Evolutionary conservation across 1,140 invertebrate genomes (phyloP).

Genomic region (Trachelipus rathkii): DNA sequence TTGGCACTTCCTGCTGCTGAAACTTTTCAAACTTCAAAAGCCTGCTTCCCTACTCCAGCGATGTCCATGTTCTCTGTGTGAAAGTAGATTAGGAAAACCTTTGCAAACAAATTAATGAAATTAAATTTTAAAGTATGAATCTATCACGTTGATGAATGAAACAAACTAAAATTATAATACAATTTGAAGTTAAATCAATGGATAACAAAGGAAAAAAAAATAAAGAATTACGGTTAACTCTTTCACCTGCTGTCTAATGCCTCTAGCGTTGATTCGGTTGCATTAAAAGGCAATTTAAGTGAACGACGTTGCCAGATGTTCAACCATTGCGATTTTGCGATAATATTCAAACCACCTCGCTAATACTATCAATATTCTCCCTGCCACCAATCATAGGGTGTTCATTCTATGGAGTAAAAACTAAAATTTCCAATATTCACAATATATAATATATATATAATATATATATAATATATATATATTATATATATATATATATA

Average conservation of each 20-base stretch:
- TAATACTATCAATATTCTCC: slow-evolving; percentile 87
- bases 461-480: slow-evolving; percentile 25
- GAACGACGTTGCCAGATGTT: slow-evolving; percentile 94
- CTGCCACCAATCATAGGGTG: slow-evolving; percentile 92
- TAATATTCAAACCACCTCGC: slow-evolving; percentile 94
- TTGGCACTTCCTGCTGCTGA: slow-evolving; percentile 93
- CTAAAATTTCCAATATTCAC: too few species aligned
- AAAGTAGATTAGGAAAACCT: too few species aligned
- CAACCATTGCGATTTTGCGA: slow-evolving; percentile 89
- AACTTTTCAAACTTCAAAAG: slow-evolving; percentile 98
- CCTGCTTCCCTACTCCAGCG: slow-evolving; percentile 68
- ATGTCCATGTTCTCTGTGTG: neutral
- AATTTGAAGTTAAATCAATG: too few species aligned
- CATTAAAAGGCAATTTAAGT: slow-evolving; percentile 93
- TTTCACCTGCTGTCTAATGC: slow-evolving; percentile 83
- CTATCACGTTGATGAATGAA: too few species aligned
- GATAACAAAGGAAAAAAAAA: too few species aligned
- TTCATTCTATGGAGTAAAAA: slow-evolving; percentile 62
- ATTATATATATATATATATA: slow-evolving; percentile 17
- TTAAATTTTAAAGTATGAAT: too few species aligned
- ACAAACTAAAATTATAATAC: too few species aligned
- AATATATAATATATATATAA: slow-evolving; percentile 25
- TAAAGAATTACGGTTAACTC: slow-evolving; percentile 57
- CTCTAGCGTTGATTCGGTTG: slow-evolving; percentile 91
- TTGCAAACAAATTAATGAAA: too few species aligned